These are phyloP conservation scores for Pogonognathellus flavescens DNA, from an alignment of 1,140 invertebrate species.

Conservation along the genomic window DNA sequence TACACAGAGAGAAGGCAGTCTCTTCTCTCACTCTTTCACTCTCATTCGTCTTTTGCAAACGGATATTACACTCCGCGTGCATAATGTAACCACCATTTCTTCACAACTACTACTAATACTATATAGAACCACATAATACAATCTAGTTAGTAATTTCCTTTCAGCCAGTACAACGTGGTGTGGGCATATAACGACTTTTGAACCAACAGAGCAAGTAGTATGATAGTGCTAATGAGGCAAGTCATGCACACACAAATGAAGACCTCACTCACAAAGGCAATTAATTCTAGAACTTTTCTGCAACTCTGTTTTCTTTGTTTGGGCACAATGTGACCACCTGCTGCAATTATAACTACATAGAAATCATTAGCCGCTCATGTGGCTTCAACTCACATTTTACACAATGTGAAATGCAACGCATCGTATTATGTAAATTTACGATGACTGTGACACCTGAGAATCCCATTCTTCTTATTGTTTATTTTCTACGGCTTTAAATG, in stretches of 20 bases:
- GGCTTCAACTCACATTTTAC: too few relatives aligned
- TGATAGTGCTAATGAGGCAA: not conserved
- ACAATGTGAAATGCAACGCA: not conserved
- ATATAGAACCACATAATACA: too few relatives aligned
- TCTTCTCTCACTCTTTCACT: not conserved
- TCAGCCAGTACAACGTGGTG: too few relatives aligned
- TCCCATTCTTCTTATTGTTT: not conserved
- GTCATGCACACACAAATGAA: not conserved
- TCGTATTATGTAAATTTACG: not conserved
- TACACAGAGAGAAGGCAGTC: not conserved
- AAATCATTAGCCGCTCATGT: not conserved
- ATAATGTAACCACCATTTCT: not conserved
- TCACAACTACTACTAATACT: too few relatives aligned
- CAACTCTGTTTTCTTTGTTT: constrained; percentile 16
- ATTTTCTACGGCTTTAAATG: too few relatives aligned
- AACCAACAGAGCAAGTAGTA: not conserved
- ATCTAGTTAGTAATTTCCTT: not conserved
- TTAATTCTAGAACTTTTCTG: constrained; percentile 26
- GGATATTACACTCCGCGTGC: not conserved
- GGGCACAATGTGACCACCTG: constrained; percentile 10
- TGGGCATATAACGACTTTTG: too few relatives aligned
- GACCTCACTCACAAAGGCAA: constrained; percentile 17
- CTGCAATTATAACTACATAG: not conserved
- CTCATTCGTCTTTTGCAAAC: not conserved
- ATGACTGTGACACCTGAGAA: constrained; percentile 10